Percentiles rank a stretch among this genome's conserved stretches.
These are phyloP conservation scores for Cryptus armator DNA, from an alignment of 2,888 invertebrate species.

Conservation along the genomic window DNA sequence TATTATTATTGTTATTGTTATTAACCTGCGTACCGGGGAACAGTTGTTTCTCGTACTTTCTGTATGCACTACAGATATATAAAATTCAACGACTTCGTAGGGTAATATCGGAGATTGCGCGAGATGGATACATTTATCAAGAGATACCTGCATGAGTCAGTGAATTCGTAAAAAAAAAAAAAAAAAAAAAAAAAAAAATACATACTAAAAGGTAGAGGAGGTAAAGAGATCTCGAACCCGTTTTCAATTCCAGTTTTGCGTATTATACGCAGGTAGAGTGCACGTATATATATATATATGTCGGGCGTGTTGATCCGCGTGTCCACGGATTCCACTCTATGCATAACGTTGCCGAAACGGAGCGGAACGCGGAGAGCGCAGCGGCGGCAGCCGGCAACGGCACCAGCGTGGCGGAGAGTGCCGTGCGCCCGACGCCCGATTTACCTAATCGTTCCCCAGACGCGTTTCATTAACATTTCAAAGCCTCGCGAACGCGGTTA, in stretches of 20 bases:
- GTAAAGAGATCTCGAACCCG: slow-evolving; percentile 46
- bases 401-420: slow-evolving; percentile 38
- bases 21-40: neutral
- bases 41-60: neutral
- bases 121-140: slow-evolving; percentile 28
- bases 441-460: slow-evolving; percentile 71
- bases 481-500: slow-evolving; percentile 68
- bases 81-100: slow-evolving; percentile 7
- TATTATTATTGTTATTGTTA: slow-evolving; percentile 1
- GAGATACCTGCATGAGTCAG: slow-evolving; percentile 7
- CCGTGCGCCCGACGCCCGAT: slow-evolving; percentile 64
- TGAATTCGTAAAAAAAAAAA: slow-evolving; percentile 18
- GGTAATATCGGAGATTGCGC: slow-evolving; percentile 2
- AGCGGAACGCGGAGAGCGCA: slow-evolving; percentile 47
- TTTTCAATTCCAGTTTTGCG: slow-evolving; percentile 62
- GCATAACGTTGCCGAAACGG: slow-evolving; percentile 63
- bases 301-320: slow-evolving; percentile 8
- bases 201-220: neutral
- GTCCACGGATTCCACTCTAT: slow-evolving; percentile 44
- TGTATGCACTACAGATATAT: neutral
- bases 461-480: slow-evolving; percentile 72
- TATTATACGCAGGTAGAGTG: slow-evolving; percentile 16
- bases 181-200: neutral
- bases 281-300: slow-evolving; percentile 11
- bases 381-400: neutral